Base-by-base conservation (phyloP, 2,888 invertebrate genomes). In the Rosalia funebris region DNA sequence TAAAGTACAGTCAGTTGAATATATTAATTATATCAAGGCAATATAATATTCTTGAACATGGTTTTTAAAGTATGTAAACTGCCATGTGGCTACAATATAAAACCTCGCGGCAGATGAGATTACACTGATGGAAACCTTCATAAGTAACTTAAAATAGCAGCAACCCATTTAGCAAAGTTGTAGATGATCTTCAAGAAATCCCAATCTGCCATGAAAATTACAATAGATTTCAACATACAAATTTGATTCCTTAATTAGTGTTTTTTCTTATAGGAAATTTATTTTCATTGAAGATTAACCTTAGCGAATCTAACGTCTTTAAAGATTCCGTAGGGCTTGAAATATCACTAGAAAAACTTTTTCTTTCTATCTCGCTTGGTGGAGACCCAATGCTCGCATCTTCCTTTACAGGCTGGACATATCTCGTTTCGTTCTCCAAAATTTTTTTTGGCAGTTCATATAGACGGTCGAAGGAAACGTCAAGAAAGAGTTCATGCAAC, bases 401-500 rank as follows among this genome's bases (percentile, higher is more conserved):
- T 31, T 45, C 25, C 15, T 31, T 37, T 1, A 19, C 11, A 31
- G 25, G 54, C 34, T 16, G 20, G 34, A 31, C 15, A 11, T 39
- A 46, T 25, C 45, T 45, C 1, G 9, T 25, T 7, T 34, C 42
- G 10, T 19, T 53, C 44, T 32, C 39, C 34, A 60, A 44, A 1
- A 52, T 42, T 14, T 48, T 63, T 73, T 78, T 44, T 62, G 66
- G 62, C 7, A 86, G 86, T 16, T 73, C 71, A 41, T 82, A 81
- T 70, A 89, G 86, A 66, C 84, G 85, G 46, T 90, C 89, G 77
- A 92, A 94, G 74, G 86, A 84, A 16, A 93, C 85, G 76, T 97
- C 97, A 48, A 94, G 85, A 81, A 98, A 98, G 32, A 98, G 84
- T 80, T 98, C 98, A 79, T 98, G 97, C 20, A 98, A 84, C 81